These are phyloP conservation scores for Podarcis siculus DNA, from an alignment of 2,797 vertebrate species.

Conservation along the genomic window DNA sequence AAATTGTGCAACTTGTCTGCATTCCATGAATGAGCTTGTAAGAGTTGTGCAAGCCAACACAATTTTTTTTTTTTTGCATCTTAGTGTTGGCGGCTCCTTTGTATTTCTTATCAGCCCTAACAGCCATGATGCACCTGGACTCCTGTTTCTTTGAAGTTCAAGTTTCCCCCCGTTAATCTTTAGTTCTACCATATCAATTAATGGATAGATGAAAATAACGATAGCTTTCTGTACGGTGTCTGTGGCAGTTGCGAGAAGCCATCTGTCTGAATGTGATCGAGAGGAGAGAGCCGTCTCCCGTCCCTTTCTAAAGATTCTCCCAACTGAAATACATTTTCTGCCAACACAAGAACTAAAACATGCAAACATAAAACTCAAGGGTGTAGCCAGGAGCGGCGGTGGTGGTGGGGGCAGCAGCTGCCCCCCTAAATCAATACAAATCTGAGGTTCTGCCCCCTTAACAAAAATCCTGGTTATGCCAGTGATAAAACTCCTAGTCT, in stretches of 20 bases:
- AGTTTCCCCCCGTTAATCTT: neutral
- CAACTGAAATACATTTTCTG: neutral
- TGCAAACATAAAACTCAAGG: no score
- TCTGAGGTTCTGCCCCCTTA: no score
- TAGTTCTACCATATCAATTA: neutral
- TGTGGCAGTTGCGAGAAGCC: neutral
- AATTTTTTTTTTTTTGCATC: no score
- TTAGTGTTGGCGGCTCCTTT: neutral
- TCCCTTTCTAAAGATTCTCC: neutral
- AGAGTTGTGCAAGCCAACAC: neutral
- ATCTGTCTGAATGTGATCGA: neutral
- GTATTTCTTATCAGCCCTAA: neutral
- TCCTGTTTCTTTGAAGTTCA: neutral
- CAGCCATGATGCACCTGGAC: neutral
- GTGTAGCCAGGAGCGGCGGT: no score
- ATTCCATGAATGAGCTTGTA: neutral
- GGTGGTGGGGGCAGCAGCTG: no score
- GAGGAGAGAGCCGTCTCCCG: neutral
- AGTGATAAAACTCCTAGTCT: neutral
- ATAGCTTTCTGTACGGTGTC: neutral
- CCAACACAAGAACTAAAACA: neutral
- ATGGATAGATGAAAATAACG: neutral
- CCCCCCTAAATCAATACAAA: no score
- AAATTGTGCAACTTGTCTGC: neutral
- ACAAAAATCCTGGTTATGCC: no score